phyloP scores from a whole-genome alignment of 30 jellyfish, hydroid and myxozoan genomes.

The Chironex yamaguchii region DNA sequence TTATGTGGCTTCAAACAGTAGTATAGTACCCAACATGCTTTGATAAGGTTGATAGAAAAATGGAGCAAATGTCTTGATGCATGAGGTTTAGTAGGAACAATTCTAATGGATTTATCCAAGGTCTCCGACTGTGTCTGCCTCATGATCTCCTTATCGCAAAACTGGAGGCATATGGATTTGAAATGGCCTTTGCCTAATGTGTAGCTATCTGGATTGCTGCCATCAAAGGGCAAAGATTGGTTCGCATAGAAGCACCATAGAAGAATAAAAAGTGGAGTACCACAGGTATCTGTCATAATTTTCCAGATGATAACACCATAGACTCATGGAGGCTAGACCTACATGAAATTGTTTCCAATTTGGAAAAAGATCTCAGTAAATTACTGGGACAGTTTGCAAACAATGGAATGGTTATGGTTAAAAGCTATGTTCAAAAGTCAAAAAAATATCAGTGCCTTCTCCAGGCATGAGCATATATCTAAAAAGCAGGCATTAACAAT shows the following conservation, averaged over 20 bases:
- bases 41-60: conserved; percentile 39
- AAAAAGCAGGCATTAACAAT: conserved; percentile 20
- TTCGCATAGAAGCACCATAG: neutral
- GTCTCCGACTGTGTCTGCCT: too few species aligned
- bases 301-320: conserved; percentile 57
- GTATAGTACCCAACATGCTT: conserved; percentile 40
- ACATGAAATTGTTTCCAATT: neutral
- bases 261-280: conserved; percentile 13
- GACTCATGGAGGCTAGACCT: conserved; percentile 37
- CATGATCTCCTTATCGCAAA: conserved; percentile 28
- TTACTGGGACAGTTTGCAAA: neutral
- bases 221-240: conserved; percentile 10
- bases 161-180: conserved; percentile 12
- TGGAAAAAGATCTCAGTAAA: conserved; percentile 33
- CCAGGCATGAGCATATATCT: too few species aligned
- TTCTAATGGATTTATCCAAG: conserved; percentile 2
- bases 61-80: conserved; percentile 1
- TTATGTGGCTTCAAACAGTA: conserved; percentile 29
- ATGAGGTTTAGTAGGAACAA: conserved; percentile 5
- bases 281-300: conserved; percentile 51
- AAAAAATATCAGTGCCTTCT: too few species aligned
- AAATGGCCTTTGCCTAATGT: neutral
- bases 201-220: neutral
- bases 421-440: too few species aligned
- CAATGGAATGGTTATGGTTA: conserved; percentile 34